Percentiles rank a stretch among this genome's conserved stretches.
Conservation (phyloP, 92 coral and sea anemone genomes). For the Hydrozoanthus gracilis region DNA sequence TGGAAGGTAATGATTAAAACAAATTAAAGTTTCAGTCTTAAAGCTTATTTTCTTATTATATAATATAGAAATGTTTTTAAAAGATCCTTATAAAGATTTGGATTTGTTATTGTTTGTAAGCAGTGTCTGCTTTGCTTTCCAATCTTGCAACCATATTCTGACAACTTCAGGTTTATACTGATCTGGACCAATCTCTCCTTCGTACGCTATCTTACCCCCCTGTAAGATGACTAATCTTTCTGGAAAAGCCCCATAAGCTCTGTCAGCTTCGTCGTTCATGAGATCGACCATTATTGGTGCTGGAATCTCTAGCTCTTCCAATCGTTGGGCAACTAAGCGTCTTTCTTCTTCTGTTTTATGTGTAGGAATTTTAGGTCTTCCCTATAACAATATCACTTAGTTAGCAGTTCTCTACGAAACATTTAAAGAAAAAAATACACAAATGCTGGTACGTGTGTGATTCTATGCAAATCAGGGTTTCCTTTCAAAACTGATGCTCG, state of each 20-base stretch:
- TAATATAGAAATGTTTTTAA: no score
- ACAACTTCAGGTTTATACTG: slow-evolving; percentile 25
- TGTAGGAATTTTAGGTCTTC: slow-evolving; percentile 32
- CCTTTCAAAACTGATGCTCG: no score
- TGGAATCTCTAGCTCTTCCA: slow-evolving; percentile 34
- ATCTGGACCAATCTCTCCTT: slow-evolving; percentile 56
- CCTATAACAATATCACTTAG: background rate
- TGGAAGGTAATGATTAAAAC: background rate
- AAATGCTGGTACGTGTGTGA: no score
- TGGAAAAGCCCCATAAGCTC: slow-evolving; percentile 62
- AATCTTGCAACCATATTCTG: slow-evolving; percentile 23
- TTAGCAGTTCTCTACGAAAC: no score
- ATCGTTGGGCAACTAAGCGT: slow-evolving; percentile 50
- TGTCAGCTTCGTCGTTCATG: slow-evolving; percentile 59
- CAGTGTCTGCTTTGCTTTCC: background rate
- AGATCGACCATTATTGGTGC: slow-evolving; percentile 55
- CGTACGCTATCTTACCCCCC: slow-evolving; percentile 60
- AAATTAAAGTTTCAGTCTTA: background rate
- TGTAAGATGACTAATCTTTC: slow-evolving; percentile 57
- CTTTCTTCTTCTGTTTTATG: slow-evolving; percentile 60
- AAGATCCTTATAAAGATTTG: background rate
- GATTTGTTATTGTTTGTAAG: background rate
- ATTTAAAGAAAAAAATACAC: no score
- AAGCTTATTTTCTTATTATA: background rate
- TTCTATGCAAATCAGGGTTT: no score